Evolutionary conservation across 2,113 vertebrate species (phyloP).

Genomic region (Helogale parvula): DNA sequence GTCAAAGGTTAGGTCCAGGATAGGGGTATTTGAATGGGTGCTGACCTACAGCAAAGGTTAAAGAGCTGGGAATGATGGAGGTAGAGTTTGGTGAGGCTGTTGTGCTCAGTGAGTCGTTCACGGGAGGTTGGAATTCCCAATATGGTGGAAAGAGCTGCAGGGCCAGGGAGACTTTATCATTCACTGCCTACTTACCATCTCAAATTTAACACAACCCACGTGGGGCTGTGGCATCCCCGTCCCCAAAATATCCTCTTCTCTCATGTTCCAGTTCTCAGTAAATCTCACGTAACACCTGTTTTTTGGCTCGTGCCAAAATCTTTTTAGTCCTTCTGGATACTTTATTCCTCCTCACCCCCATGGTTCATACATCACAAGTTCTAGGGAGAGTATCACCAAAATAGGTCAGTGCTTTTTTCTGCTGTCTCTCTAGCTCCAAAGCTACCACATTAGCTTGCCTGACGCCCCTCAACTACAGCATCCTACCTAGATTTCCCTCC

Average conservation of each 20-base stretch:
- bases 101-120: background rate
- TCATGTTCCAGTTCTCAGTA: background rate
- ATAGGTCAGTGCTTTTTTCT: background rate
- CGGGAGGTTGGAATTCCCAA: background rate
- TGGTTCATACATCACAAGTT: background rate
- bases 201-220: background rate
- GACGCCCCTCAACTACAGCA: background rate
- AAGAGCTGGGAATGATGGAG: background rate
- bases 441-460: too few species aligned
- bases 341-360: background rate
- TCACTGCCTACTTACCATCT: background rate
- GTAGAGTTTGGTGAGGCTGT: background rate
- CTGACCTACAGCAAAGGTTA: background rate
- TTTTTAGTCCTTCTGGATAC: background rate
- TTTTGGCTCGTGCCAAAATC: background rate
- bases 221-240: rapidly evolving
- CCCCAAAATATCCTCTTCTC: rapidly evolving
- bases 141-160: background rate
- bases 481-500: too few species aligned
- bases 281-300: background rate
- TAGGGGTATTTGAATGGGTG: too few species aligned
- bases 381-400: background rate
- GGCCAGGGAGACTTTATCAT: background rate
- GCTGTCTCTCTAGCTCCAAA: background rate
- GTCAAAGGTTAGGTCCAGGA: background rate